A percentile compares a stretch with the other conserved stretches of the same genome.
These are phyloP conservation scores for Hololepta plana DNA, from an alignment of 2,888 invertebrate genomes.

Conservation along the genomic window DNA sequence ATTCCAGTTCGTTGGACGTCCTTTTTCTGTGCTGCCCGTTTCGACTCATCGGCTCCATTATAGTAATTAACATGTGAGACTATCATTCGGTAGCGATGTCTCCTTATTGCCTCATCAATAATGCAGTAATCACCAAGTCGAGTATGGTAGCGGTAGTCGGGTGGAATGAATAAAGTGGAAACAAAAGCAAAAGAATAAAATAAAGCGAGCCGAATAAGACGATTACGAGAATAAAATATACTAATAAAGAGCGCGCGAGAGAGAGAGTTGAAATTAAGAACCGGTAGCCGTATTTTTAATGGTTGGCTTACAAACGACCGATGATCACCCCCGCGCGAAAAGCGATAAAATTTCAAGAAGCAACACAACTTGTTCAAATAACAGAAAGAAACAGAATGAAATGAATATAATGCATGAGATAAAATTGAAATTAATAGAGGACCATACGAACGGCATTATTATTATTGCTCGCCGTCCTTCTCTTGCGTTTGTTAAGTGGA, in stretches of 20 bases:
- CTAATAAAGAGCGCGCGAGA: too few species aligned
- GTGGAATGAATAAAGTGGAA: too few species aligned
- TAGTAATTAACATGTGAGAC: constrained; percentile 20
- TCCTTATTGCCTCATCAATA: constrained; percentile 19
- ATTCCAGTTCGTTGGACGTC: too few species aligned
- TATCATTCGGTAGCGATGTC: constrained; percentile 19
- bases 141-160: too few species aligned
- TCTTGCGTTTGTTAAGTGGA: too few species aligned
- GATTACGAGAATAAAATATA: too few species aligned
- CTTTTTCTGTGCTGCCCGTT: too few species aligned
- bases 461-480: too few species aligned
- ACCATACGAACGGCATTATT: constrained; percentile 25
- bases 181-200: too few species aligned
- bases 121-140: constrained; percentile 19
- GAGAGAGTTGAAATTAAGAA: too few species aligned
- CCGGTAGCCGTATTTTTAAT: constrained; percentile 17
- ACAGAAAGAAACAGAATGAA: constrained; percentile 2
- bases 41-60: constrained; percentile 15
- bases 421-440: constrained; percentile 26
- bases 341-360: constrained; percentile 2
- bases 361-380: too few species aligned
- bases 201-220: too few species aligned
- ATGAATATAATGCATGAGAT: constrained; percentile 12
- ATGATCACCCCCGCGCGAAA: constrained; percentile 15
- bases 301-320: constrained; percentile 18